Percentiles rank a stretch among this genome's conserved stretches.
These are phyloP conservation scores for Dromaius novaehollandiae DNA, from an alignment of 2,113 vertebrate species.

Conservation along the genomic window DNA sequence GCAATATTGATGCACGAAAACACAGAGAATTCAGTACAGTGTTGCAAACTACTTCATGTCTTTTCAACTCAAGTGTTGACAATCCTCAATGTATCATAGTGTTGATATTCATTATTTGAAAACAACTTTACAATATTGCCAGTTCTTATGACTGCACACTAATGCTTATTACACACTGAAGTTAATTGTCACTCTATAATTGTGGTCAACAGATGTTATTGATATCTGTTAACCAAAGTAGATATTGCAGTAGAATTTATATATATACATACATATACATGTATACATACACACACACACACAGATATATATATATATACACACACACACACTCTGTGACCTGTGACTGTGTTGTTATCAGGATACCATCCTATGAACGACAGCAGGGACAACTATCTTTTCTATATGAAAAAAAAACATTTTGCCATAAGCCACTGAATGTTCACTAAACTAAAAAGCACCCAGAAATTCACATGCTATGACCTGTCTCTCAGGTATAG, in stretches of 20 bases:
- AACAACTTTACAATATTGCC: neutral
- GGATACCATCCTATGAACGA: neutral
- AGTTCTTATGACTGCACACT: neutral
- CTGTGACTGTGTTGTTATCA: neutral
- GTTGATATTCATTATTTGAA: neutral
- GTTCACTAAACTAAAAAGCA: neutral
- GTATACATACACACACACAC: no score
- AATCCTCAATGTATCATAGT: neutral
- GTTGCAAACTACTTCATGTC: neutral
- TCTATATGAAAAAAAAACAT: neutral
- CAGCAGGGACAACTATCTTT: neutral
- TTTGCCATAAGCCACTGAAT: neutral
- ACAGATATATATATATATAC: no score
- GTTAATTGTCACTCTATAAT: neutral
- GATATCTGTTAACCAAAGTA: neutral
- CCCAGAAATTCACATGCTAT: neutral
- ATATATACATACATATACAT: no score
- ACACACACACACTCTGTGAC: neutral
- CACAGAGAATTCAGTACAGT: neutral
- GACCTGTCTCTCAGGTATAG: neutral
- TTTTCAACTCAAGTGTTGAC: neutral
- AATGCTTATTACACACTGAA: neutral
- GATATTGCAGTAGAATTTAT: neutral
- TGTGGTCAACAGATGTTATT: neutral
- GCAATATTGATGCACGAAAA: neutral